These are phyloP conservation scores for Anhinga anhinga DNA, from an alignment of 2,113 vertebrate species.

Conservation along the genomic window DNA sequence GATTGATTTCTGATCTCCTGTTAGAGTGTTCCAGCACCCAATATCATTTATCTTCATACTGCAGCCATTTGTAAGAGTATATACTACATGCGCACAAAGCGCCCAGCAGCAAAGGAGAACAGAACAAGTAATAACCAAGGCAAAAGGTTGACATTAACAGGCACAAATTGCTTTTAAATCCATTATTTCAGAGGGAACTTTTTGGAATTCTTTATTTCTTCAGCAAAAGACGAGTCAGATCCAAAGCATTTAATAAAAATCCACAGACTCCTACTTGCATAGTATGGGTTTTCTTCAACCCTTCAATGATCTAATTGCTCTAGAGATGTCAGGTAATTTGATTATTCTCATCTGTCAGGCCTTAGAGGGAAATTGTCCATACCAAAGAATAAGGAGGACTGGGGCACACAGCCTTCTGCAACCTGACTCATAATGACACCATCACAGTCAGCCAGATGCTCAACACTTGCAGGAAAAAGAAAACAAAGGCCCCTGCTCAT, in stretches of 20 bases:
- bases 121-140: conserved; percentile 7
- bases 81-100: neutral
- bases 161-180: conserved; percentile 12
- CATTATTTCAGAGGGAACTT: neutral
- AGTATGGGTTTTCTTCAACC: neutral
- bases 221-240: neutral
- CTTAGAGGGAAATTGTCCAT: neutral
- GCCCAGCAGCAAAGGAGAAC: neutral
- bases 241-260: conserved; percentile 18
- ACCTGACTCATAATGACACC: neutral
- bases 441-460: neutral
- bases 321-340: neutral
- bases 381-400: neutral
- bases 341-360: conserved; percentile 1
- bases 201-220: neutral
- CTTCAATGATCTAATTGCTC: conserved; percentile 27
- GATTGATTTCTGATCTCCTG: conserved; percentile 45
- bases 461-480: neutral
- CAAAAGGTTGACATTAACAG: neutral
- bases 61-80: conserved; percentile 29
- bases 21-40: neutral
- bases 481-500: neutral
- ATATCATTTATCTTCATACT: conserved; percentile 44
- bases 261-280: neutral
- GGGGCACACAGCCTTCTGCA: neutral